Base-by-base conservation (phyloP, 2,888 invertebrate species). In the Pandemis cinnamomeana region DNA sequence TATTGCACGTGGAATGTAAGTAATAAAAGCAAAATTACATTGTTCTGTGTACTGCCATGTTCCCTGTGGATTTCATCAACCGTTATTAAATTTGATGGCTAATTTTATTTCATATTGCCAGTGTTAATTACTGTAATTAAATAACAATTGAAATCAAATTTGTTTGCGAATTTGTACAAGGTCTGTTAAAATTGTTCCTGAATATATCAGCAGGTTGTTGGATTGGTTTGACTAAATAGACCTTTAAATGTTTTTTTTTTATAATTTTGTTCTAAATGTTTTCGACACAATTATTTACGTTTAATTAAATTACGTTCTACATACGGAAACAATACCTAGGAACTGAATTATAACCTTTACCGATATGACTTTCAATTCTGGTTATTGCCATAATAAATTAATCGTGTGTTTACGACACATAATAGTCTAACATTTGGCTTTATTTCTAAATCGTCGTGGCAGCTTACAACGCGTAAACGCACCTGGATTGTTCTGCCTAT, bases 361-460 rank as follows among this genome's bases (percentile, higher is more conserved):
- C 20, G 3, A 55, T 7, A 20, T 55, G 15, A 7, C 58, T 66
- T 55, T 64, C 58, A 58, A 36, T 58, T 58, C 53, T 6, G 15
- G 36, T 41, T 44, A 27, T 58, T 36, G 46, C 66, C 48, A 15
- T 60, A 48, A 48, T 71, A 71, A 71, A 71, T 66, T 71, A 60
- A 60, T 71, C 46, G 51, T 60, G 58, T 6, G 2, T 71, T 71
- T 71, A 71, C 46, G 66, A 60, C 41, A 15, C 55, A 63, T 64
- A 64, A 58, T 58, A 27, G 58, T 27, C 7, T 48, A 11, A 48
- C 41, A 60, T 48, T 60, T 36, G 20, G n/a, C 64, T 71, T 67
- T 60, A 71, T 71, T 48, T 71, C 60, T 71, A 71, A 66, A 71
- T 71, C 36, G 20, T 64, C 42, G 41, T 13, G 41, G 71, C 55